Evolutionary conservation across 2,888 invertebrate species (phyloP), one percentile per base, ranked within the genome.

Genomic region (Drosophila prolongata): DNA sequence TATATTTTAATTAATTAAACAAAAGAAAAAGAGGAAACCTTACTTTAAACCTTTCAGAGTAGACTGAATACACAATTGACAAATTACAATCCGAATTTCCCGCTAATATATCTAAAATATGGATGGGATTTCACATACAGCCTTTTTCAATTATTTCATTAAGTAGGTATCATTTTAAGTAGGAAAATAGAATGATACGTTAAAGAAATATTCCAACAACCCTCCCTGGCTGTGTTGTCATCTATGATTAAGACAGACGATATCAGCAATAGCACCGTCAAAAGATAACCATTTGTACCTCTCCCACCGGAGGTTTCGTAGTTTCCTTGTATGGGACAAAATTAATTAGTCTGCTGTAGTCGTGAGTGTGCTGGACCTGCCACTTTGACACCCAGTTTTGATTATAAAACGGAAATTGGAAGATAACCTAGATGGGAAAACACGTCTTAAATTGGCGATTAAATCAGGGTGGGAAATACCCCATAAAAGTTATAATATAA

Each of bases 211-310:
- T 24, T n/a, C 8, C 44, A n/a, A 13, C 43, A 43, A 19, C 24
- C 24, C 24, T 3, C 8, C 13, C 11, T 19, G 14, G 16, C 42
- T 43, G 30, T 0, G 11, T 19, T 19, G 42, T 35, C 11, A 56
- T 46, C 34, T 11, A 34, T 10, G 6, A 1, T 46, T 46, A 24
- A n/a, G n/a, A 27, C 52, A 57, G 50, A 14, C 27, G 50, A 30
- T 16, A 30, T 27, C n/a, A 16, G 16, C 16, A 52, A 6, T 9
- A 27, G 14, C 27, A 37, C 27, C 37, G 27, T 8, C 35, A 14
- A 13, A 38, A 30, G 53, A 53, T 30, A 58, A 58, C 38, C 52
- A 52, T 38, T 52, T 58, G 16, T 50, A 16, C 38, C 37, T 53
- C 40, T 19, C n/a, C 19, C 19, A 19, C 10, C 16, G 24, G 16